phyloP scores from a whole-genome alignment of 2,888 invertebrate genomes.

The Meandrusa payeni region DNA sequence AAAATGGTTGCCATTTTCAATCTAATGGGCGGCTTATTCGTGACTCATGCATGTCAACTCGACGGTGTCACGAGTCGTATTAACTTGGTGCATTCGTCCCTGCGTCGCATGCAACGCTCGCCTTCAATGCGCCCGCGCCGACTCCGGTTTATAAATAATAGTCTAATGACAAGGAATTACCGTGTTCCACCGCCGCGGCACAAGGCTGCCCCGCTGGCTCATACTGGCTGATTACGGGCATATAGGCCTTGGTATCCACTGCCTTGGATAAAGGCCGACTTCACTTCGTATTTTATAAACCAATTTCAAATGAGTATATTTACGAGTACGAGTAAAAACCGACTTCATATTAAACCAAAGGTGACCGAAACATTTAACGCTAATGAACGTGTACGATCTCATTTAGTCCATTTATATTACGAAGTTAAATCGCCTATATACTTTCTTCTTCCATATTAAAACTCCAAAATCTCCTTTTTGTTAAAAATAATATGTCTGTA shows the following conservation, averaged over 20 bases:
- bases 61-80: constrained; percentile 20
- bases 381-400: too few species aligned
- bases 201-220: constrained; percentile 56
- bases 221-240: constrained; percentile 54
- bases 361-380: too few species aligned
- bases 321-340: too few species aligned
- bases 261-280: constrained; percentile 3
- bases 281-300: neutral
- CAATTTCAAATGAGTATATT: too few species aligned
- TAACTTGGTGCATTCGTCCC: constrained; percentile 32
- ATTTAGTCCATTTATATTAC: too few species aligned
- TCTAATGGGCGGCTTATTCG: constrained; percentile 10
- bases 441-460: too few species aligned
- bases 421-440: too few species aligned
- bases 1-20: constrained; percentile 17
- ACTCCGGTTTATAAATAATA: constrained; percentile 72
- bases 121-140: constrained; percentile 44
- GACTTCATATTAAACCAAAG: too few species aligned
- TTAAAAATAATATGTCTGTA: too few species aligned
- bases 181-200: constrained; percentile 60
- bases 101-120: constrained; percentile 41
- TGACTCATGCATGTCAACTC: constrained; percentile 21
- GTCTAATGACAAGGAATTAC: constrained; percentile 78
- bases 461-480: too few species aligned
- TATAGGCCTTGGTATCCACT: constrained; percentile 39